phyloP scores from a whole-genome alignment of 2,888 invertebrate species.

The Cordylochernes scorpioides region DNA sequence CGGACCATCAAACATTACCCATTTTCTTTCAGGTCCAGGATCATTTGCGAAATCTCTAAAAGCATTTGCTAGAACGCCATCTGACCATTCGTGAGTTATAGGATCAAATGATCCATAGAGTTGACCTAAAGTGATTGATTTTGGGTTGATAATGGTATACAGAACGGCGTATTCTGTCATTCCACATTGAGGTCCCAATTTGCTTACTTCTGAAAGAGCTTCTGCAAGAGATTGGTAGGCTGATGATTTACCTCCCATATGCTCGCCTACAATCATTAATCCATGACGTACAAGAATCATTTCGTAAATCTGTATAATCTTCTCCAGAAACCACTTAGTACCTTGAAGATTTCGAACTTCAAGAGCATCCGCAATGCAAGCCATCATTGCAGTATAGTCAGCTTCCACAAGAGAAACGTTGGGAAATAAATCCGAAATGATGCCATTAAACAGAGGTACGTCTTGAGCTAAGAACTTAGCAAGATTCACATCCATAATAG shows the following conservation, averaged over 20 bases:
- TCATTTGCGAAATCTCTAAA: constrained; percentile 33
- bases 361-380: background rate
- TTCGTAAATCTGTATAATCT: constrained; percentile 23
- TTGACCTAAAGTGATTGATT: constrained; percentile 71
- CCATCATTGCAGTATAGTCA: constrained; percentile 31
- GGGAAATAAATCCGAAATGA: constrained; percentile 71
- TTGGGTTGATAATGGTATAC: constrained; percentile 64
- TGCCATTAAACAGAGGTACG: constrained; percentile 63
- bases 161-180: constrained; percentile 30
- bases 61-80: constrained; percentile 29
- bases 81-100: constrained; percentile 65
- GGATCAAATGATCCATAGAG: constrained; percentile 75
- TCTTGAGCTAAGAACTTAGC: constrained; percentile 74
- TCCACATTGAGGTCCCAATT: constrained; percentile 34
- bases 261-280: constrained; percentile 27
- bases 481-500: constrained; percentile 66
- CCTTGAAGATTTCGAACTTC: constrained; percentile 34
- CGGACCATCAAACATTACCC: constrained; percentile 83
- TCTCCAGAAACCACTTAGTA: constrained; percentile 51
- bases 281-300: constrained; percentile 28
- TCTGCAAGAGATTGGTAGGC: constrained; percentile 48
- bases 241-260: constrained; percentile 47
- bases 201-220: constrained; percentile 31
- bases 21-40: constrained; percentile 42
- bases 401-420: constrained; percentile 36